Evolutionary conservation across 2,888 invertebrate genomes (phyloP).

Genomic region (Celastrina argiolus): DNA sequence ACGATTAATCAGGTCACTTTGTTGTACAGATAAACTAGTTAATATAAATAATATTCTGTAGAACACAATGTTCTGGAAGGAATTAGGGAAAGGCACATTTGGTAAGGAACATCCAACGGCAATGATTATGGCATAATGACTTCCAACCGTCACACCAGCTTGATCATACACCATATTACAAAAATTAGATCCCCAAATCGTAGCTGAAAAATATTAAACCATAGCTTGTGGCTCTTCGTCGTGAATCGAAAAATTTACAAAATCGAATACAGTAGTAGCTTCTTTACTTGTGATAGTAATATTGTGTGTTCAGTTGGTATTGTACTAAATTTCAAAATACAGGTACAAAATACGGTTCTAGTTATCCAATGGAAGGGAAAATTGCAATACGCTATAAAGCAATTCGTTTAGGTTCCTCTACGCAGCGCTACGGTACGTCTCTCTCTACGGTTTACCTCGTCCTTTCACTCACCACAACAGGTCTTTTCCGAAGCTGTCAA

Average conservation of each 20-base stretch:
- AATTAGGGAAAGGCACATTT: too few relatives aligned
- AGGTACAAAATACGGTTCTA: constrained; percentile 28
- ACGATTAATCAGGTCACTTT: too few relatives aligned
- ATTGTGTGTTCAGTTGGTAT: neutral
- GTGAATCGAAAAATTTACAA: too few relatives aligned
- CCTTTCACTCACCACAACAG: constrained; percentile 73
- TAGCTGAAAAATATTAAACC: too few relatives aligned
- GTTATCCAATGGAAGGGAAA: constrained; percentile 44
- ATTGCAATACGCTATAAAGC: constrained; percentile 57
- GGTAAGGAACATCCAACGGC: neutral
- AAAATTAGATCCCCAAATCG: too few relatives aligned
- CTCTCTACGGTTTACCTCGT: constrained; percentile 64
- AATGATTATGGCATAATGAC: neutral
- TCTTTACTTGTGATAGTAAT: neutral
- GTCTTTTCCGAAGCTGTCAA: constrained; percentile 77
- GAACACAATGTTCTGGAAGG: too few relatives aligned
- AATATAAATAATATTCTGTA: too few relatives aligned
- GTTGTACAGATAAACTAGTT: too few relatives aligned
- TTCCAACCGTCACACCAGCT: neutral
- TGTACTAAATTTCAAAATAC: constrained; percentile 1
- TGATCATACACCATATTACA: neutral
- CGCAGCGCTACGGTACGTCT: constrained; percentile 58
- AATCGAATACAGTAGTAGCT: neutral
- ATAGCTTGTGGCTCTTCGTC: too few relatives aligned
- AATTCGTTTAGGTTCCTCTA: constrained; percentile 58